Evolutionary conservation across 2,797 vertebrate species (phyloP), one percentile per base, ranked within the genome.

Genomic region (Neoniphon sammara): DNA sequence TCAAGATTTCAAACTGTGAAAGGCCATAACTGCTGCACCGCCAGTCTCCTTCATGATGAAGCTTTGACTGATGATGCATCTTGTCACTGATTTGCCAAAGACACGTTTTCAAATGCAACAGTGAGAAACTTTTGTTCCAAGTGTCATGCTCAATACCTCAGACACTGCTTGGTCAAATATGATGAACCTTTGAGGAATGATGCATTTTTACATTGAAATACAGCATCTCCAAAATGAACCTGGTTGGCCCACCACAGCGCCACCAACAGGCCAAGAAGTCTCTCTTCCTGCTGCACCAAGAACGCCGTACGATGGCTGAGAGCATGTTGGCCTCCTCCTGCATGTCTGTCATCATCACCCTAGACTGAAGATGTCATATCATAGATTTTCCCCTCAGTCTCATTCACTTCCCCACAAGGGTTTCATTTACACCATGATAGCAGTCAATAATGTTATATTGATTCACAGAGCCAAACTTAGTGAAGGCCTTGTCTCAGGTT

Each of bases 401-500:
- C 67, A 49, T 66, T 81, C 61, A 52, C 66, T 62, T 81, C 50
- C 46, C 72, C 34, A 69, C 34, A 70, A 66, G 62, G 50, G 34
- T 74, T 78, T 88, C 25, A 77, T 84, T 86, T 68, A 56, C 62
- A 47, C 78, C 49, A 34, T 52, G 75, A 78, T 66, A 66, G 72
- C 79, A 70, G 67, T 68, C 77, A 60, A 66, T 52, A 66, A 78
- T 82, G 84, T 77, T 69, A 0, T 75, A 91, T 87, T 75, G 91
- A 92, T 88, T 72, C 55, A 69, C 11, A 15, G 72, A 42, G 20
- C 36, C 77, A 65, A 63, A 84, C 64, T 66, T 64, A 59, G 72
- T 5, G 1, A 67, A 30, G 49, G 66, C 76, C 67, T 78, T 54
- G 82, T 83, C 83, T 82, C 54, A 0, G 60, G 17, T 59, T 57